Evolutionary conservation across 2,888 invertebrate genomes (phyloP).

Genomic region (Calephelis perditalis): DNA sequence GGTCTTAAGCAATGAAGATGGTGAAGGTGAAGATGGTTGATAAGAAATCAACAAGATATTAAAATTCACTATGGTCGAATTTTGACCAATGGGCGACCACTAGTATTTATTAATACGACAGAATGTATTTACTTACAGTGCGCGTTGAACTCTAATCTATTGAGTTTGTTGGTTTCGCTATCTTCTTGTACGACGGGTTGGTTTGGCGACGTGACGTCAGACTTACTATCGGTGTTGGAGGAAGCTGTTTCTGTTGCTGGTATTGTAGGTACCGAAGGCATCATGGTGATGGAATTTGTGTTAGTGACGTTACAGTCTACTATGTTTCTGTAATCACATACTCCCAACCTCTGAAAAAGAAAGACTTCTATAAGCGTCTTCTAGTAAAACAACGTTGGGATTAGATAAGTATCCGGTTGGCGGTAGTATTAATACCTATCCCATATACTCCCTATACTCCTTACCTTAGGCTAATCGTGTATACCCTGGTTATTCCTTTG

Average conservation of each 20-base stretch:
- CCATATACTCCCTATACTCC: too few relatives aligned
- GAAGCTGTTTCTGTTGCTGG: slow-evolving; percentile 14
- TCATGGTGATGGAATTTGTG: slow-evolving; percentile 1
- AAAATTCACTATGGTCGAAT: too few relatives aligned
- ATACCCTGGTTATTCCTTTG: too few relatives aligned
- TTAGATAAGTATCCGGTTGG: too few relatives aligned
- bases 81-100: neutral
- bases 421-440: too few relatives aligned
- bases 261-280: neutral
- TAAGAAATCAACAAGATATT: too few relatives aligned
- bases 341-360: slow-evolving; percentile 73
- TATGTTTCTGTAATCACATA: slow-evolving; percentile 80
- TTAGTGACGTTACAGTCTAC: slow-evolving; percentile 69
- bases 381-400: too few relatives aligned
- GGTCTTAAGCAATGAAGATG: too few relatives aligned
- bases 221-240: neutral
- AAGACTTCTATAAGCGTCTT: too few relatives aligned
- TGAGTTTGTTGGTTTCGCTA: slow-evolving; percentile 21
- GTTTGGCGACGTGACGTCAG: neutral
- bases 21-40: too few relatives aligned
- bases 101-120: too few relatives aligned
- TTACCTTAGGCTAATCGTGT: too few relatives aligned
- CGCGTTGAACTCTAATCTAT: slow-evolving; percentile 43
- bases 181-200: neutral
- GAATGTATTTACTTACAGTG: slow-evolving; percentile 41